Conservation (phyloP, 1,140 invertebrate species). For the Monochamus saltuarius region DNA sequence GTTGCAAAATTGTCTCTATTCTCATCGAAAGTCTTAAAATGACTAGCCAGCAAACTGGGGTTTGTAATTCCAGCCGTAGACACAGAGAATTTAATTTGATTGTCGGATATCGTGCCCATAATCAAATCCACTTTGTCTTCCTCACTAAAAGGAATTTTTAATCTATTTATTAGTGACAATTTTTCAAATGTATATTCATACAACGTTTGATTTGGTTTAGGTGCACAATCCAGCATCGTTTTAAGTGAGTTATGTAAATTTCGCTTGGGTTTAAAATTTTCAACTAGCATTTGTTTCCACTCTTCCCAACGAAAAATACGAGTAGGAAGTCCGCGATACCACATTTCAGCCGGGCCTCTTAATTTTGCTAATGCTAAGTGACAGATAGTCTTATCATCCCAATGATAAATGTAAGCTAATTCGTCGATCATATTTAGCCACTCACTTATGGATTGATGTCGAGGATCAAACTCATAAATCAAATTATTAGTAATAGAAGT, state of each 20-base stretch:
- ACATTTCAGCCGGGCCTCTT: conserved; percentile 21
- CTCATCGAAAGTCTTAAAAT: too few relatives aligned
- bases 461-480: too few relatives aligned
- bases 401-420: conserved; percentile 22
- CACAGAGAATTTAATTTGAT: conserved; percentile 29
- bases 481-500: conserved; percentile 14
- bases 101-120: conserved; percentile 21
- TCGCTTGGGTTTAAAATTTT: too few relatives aligned
- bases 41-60: neutral
- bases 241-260: neutral
- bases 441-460: conserved; percentile 27
- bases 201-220: too few relatives aligned
- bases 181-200: too few relatives aligned
- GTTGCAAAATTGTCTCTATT: too few relatives aligned
- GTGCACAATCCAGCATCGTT: conserved; percentile 11
- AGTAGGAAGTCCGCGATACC: conserved; percentile 23
- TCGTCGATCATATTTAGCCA: conserved; percentile 25
- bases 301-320: conserved; percentile 5
- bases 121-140: conserved; percentile 30
- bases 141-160: conserved; percentile 18
- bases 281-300: too few relatives aligned
- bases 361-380: conserved; percentile 28
- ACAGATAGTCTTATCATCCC: conserved; percentile 14
- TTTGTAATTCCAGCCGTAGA: conserved; percentile 21
- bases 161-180: neutral